Conservation (phyloP, 1,140 invertebrate genomes). For the Nephila pilipes region DNA sequence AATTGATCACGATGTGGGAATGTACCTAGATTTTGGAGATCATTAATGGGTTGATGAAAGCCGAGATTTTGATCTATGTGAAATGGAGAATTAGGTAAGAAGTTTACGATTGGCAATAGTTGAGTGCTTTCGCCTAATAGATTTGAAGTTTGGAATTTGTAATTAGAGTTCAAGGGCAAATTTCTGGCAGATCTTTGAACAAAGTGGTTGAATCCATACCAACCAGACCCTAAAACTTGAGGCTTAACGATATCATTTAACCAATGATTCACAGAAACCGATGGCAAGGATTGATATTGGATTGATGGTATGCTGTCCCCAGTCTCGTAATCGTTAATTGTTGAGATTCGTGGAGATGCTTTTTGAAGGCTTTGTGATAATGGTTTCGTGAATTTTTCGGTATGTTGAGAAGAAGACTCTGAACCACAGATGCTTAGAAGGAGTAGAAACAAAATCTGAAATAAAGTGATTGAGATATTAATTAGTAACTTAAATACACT, state of each 20-base stretch:
- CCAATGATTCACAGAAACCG: neutral
- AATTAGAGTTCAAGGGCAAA: neutral
- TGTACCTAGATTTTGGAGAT: neutral
- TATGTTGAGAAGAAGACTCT: neutral
- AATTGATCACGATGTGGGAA: neutral
- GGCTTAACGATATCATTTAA: neutral
- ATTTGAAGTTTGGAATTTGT: neutral
- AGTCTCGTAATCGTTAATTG: neutral
- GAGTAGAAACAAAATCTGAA: neutral
- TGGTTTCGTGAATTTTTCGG: neutral
- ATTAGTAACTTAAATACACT: too few relatives aligned
- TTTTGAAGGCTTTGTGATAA: neutral
- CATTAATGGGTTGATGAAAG: slow-evolving; percentile 37
- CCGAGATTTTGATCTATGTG: neutral
- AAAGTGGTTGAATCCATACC: slow-evolving; percentile 66
- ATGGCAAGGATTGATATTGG: neutral
- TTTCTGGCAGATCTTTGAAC: slow-evolving; percentile 57
- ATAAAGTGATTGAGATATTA: neutral
- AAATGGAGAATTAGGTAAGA: neutral
- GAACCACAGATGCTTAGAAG: neutral
- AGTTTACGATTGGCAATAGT: neutral
- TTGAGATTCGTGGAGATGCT: neutral
- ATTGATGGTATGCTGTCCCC: neutral
- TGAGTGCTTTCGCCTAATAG: slow-evolving; percentile 56
- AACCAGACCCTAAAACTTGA: neutral